Base-by-base conservation (phyloP, 2,888 invertebrate genomes). In the Podabrus alpinus region DNA sequence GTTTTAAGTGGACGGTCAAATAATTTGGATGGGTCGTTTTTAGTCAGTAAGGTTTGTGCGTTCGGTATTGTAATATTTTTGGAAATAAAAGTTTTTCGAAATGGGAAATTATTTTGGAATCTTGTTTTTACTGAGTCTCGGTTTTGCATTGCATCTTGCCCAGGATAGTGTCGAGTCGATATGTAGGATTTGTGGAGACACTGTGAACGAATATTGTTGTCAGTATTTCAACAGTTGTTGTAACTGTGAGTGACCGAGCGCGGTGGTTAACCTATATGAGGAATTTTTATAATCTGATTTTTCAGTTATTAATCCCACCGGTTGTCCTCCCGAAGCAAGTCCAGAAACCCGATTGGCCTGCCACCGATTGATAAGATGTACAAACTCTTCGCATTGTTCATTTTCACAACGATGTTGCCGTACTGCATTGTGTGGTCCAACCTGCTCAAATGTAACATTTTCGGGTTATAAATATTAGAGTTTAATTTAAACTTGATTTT, bases 181-280 rank as follows among this genome's bases (percentile, higher is more conserved):
- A 59, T 81, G 81, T 68, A 75, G 69, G 72, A 67, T 73, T 67
- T 81, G 81, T 74, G 80, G 79, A 3, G 80, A 79, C 73, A 69
- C 66, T 16, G 76, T 79, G 5, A 78, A 79, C 17, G 75, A 73
- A 60, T 78, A 77, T 59, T 79, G 80, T 68, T 80, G 80, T 68
- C 75, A 74, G 59, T 80, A 80, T 69, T 59, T 76, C 67, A 80
- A 78, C 59, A 75, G 69, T 3, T 80, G 80, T 19, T 80, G 80
- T 71, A 78, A 80, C 15, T 76, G 80, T 80, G 75, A 79, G 80
- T 80, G 29, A n/a, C n/a, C n/a, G n/a, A n/a, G n/a, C n/a, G 29
- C 5, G n/a, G 7, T 0, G n/a, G 21, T n/a, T 21, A 15, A 9
- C 1, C 0, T 3, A 25, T 24, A 15, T 15, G 59, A 60, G 61